These are phyloP conservation scores for Pomatorhinus ruficollis DNA, from an alignment of 2,113 vertebrate genomes.

Conservation along the genomic window DNA sequence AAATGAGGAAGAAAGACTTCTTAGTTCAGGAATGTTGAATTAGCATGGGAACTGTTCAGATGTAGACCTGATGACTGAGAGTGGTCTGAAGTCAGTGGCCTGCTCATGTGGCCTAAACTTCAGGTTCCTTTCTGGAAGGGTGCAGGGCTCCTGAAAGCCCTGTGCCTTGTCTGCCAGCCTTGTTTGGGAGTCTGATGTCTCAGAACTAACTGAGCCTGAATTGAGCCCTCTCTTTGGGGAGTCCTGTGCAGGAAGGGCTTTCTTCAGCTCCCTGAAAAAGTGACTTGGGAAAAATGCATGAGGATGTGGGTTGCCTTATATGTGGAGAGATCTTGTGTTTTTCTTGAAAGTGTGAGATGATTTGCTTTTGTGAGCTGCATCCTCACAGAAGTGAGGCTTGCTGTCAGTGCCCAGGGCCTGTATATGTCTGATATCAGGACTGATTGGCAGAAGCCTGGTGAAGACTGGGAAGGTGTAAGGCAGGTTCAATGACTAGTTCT, in stretches of 20 bases:
- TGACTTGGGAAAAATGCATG: neutral
- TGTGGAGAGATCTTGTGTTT: neutral
- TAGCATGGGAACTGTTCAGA: neutral
- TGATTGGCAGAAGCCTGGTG: neutral
- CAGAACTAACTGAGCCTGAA: neutral
- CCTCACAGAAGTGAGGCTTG: neutral
- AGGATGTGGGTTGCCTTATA: neutral
- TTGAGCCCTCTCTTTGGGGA: neutral
- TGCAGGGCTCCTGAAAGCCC: neutral
- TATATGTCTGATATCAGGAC: neutral
- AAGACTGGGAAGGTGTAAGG: neutral
- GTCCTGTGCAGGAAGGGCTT: neutral
- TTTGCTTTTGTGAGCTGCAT: neutral
- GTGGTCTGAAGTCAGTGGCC: neutral
- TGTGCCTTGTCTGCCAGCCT: neutral
- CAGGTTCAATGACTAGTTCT: neutral
- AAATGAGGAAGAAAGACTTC: neutral
- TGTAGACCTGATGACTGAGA: neutral
- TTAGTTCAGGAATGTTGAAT: neutral
- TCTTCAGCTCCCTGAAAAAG: neutral
- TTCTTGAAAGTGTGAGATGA: neutral
- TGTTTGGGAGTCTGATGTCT: neutral
- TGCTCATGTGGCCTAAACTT: neutral
- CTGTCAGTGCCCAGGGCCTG: neutral
- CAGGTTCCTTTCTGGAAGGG: neutral